A percentile compares a stretch with the other conserved stretches of the same genome.
Evolutionary conservation across 2,888 invertebrate genomes (phyloP).

Genomic region (Taenaris catops): DNA sequence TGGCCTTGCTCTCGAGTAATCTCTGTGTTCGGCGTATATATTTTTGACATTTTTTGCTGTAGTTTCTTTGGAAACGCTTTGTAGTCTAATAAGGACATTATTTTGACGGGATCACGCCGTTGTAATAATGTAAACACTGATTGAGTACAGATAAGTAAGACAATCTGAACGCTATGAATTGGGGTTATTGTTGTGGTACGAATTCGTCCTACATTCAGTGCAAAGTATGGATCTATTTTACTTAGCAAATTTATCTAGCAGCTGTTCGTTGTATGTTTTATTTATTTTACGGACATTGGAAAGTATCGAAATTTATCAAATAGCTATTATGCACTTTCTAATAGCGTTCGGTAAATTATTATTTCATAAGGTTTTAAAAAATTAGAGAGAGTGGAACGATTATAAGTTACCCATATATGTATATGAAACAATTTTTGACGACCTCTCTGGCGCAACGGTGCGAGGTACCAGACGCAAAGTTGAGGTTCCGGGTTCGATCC

Average conservation of each 20-base stretch:
- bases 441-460: too few species aligned
- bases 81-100: constrained; percentile 77
- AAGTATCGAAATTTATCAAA: neutral
- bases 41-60: constrained; percentile 72
- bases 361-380: too few species aligned
- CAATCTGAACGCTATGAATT: constrained; percentile 53
- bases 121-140: constrained; percentile 75
- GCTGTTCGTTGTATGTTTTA: constrained; percentile 8
- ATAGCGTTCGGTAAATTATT: too few species aligned
- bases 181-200: constrained; percentile 32
- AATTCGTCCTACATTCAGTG: constrained; percentile 14
- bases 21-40: constrained; percentile 56
- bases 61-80: constrained; percentile 71
- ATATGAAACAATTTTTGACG: too few species aligned
- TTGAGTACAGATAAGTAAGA: constrained; percentile 73
- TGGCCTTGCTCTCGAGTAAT: constrained; percentile 72
- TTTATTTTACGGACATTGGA: too few species aligned
- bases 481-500: too few species aligned
- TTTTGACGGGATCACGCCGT: constrained; percentile 72
- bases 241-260: constrained; percentile 6
- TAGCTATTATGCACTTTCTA: too few species aligned
- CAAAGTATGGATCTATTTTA: constrained; percentile 8
- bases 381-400: too few species aligned
- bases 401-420: too few species aligned
- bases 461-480: too few species aligned